phyloP scores from a whole-genome alignment of 2,888 invertebrate genomes.

The Drosophila dives region DNA sequence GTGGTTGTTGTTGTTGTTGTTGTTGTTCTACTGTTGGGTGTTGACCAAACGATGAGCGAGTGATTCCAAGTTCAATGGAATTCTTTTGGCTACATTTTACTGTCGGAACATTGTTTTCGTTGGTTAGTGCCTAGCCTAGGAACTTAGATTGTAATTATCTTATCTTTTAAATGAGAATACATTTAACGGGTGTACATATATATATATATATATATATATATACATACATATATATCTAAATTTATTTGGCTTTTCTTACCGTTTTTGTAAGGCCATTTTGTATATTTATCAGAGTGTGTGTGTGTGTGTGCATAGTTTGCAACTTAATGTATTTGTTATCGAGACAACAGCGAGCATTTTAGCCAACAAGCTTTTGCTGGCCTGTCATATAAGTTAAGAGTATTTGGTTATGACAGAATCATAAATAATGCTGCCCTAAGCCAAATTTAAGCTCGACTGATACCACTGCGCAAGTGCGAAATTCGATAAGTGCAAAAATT shows the following conservation, averaged over 20 bases:
- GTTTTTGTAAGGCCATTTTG: slow-evolving; percentile 18
- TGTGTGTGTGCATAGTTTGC: not conserved
- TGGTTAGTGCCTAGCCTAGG: slow-evolving; percentile 7
- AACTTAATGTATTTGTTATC: slow-evolving; percentile 13
- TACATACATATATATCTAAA: not conserved
- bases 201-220: not conserved
- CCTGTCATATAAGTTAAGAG: slow-evolving; percentile 39
- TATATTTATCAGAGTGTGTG: slow-evolving; percentile 2
- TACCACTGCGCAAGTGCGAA: slow-evolving; percentile 53
- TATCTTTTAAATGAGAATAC: slow-evolving; percentile 35
- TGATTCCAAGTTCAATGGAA: slow-evolving; percentile 39
- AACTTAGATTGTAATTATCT: slow-evolving; percentile 56
- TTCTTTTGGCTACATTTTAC: slow-evolving; percentile 16
- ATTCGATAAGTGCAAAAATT: slow-evolving; percentile 62
- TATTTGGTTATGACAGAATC: slow-evolving; percentile 44
- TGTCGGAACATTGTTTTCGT: slow-evolving; percentile 11
- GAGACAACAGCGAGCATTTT: slow-evolving; percentile 28
- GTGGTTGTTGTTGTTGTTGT: not conserved
- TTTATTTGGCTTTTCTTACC: slow-evolving; percentile 21
- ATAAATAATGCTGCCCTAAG: slow-evolving; percentile 60
- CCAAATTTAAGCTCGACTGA: slow-evolving; percentile 54
- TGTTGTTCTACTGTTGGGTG: not conserved
- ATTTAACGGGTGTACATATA: not conserved
- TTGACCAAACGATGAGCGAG: slow-evolving; percentile 6
- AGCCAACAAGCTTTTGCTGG: slow-evolving; percentile 41